Percentiles rank a stretch among this genome's conserved stretches.
phyloP scores from a whole-genome alignment of 2,888 invertebrate genomes.

The Orthosia gothica region DNA sequence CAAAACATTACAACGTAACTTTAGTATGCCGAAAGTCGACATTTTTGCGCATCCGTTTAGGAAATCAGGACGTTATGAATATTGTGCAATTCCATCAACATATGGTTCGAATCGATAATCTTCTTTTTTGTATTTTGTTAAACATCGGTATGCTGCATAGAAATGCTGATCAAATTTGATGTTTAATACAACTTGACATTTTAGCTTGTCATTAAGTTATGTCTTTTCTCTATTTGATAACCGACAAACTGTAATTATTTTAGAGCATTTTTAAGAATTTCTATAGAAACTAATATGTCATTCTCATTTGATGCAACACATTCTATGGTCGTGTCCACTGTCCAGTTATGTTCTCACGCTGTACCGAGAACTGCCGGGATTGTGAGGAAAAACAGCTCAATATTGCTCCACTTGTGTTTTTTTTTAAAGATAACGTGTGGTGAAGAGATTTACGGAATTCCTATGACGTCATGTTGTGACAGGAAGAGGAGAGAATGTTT shows the following conservation, averaged over 20 bases:
- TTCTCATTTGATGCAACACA: conserved; percentile 26
- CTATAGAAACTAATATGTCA: conserved; percentile 44
- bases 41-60: no score
- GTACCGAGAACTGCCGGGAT: conserved; percentile 50
- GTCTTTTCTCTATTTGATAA: not conserved
- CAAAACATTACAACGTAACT: no score
- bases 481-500: not conserved
- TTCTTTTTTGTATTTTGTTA: no score
- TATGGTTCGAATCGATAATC: no score
- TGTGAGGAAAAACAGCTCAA: conserved; percentile 40
- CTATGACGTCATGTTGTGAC: not conserved
- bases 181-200: not conserved
- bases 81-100: no score
- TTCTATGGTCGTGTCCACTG: conserved; percentile 37
- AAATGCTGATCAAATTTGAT: no score
- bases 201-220: not conserved
- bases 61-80: no score
- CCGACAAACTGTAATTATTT: not conserved
- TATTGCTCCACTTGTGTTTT: conserved; percentile 22
- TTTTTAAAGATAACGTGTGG: conserved; percentile 2
- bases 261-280: conserved; percentile 14
- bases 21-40: no score
- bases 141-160: no score
- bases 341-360: conserved; percentile 49
- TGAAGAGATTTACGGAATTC: conserved; percentile 15